Base-by-base conservation (phyloP, 2,888 invertebrate species). In the Smittia sp. region DNA sequence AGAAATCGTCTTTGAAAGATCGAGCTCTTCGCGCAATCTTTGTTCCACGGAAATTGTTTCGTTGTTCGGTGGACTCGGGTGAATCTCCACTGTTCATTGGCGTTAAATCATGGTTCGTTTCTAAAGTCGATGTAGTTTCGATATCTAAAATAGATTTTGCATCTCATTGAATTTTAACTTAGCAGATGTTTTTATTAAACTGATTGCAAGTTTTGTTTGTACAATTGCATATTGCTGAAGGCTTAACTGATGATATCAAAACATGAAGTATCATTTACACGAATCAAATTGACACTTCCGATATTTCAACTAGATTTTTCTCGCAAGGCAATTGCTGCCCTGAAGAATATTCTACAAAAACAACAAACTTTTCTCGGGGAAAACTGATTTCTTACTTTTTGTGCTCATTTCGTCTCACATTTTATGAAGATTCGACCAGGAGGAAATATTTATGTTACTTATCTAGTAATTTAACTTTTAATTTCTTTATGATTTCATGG, bases 1-100 rank as follows among this genome's bases (percentile, higher is more conserved):
- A 87, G 79, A 95, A 88, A 84, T 94, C 94, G 87, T 94, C 94
- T 85, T 94, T 95, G 85, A 95, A 94, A 76, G 93, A 93, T 78
- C 94, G 89, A 76, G 94, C 94, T 76, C 94, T 88, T 77, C 93
- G 86, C 75, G 94, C 93, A 83, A 94, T 86, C 83, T 93, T 93
- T 77, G 91, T 93, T 80, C 92, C 90, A 80, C 91, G 91, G 82
- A 90, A 84, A 76, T 89, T 89, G 77, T 90, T 89, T 80, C 91
- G 91, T 80, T 89, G 89, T 74, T 90, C 91, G 62, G 62, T 9
- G 9, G 62, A 62, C 18, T 25, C 62, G 20, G 62, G 15, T 15
- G 11, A 15, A 46, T 46, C 46, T 46, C 2, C 46, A 11, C 15
- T 46, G 15, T 2, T 46, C n/a, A 46, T 13, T 3, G 15, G 15